Percentiles rank a stretch among this genome's conserved stretches.
Conservation (phyloP, 1,140 invertebrate genomes). For the Vanessa atalanta region DNA sequence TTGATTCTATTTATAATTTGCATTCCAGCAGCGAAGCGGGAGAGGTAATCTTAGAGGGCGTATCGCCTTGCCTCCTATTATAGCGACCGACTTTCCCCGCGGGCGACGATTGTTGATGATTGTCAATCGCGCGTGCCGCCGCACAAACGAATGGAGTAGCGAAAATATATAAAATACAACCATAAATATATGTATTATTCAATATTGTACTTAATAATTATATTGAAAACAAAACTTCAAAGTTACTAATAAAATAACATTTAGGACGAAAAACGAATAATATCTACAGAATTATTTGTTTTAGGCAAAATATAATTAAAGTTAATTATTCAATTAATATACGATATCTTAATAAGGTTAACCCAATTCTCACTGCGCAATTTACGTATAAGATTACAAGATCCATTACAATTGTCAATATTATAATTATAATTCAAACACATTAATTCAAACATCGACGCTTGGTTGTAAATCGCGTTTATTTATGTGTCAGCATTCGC, state of each 20-base stretch:
- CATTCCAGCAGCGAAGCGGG: constrained; percentile 1
- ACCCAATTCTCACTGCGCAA: background rate
- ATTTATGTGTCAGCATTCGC: constrained; percentile 5
- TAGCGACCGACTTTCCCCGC: constrained; percentile 24
- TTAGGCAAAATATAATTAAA: too few species aligned
- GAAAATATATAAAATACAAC: background rate
- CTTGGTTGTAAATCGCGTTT: background rate
- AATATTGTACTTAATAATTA: too few species aligned
- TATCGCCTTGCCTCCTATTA: constrained; percentile 9
- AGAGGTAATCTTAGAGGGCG: constrained; percentile 13
- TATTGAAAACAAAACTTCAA: too few species aligned
- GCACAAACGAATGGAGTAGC: background rate
- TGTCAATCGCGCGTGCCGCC: constrained; percentile 11
- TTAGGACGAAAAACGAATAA: too few species aligned
- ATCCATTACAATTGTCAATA: constrained; percentile 8
- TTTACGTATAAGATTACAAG: background rate
- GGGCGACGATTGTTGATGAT: constrained; percentile 12
- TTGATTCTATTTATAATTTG: constrained; percentile 3
- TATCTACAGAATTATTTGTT: too few species aligned
- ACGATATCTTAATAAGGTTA: background rate
- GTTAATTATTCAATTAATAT: background rate
- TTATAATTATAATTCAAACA: constrained; percentile 12
- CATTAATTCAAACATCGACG: constrained; percentile 10
- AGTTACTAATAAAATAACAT: too few species aligned
- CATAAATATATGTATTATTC: too few species aligned